Conservation (phyloP, 1,140 invertebrate species). For the Hypsibius dujardini region DNA sequence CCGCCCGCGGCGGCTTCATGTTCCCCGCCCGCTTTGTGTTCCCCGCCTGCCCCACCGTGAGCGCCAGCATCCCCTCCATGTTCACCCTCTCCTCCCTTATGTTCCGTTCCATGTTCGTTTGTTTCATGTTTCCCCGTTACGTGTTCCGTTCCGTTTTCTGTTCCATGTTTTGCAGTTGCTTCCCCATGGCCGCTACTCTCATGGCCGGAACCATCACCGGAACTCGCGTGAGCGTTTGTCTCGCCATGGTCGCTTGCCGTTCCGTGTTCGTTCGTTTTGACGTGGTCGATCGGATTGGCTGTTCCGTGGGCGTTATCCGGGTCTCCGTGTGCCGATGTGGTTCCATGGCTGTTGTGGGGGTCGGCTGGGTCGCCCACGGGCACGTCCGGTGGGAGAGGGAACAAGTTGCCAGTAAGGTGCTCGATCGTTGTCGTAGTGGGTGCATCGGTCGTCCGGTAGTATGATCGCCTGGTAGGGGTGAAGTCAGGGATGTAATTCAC, state of each 20-base stretch:
- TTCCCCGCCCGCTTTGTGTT: background rate
- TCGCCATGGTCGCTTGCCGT: background rate
- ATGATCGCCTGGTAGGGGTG: no score
- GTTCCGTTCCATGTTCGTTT: background rate
- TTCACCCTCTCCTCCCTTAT: background rate
- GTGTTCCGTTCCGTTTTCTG: slow-evolving; percentile 2
- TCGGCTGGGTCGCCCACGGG: no score
- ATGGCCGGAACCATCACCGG: background rate
- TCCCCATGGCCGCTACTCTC: background rate
- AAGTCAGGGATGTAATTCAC: no score
- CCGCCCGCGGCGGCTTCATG: background rate
- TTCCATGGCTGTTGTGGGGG: no score
- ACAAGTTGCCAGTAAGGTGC: no score
- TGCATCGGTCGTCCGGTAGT: no score
- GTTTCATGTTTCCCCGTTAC: background rate
- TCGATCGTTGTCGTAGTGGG: no score
- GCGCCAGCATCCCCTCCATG: background rate
- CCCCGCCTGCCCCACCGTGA: background rate
- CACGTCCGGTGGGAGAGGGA: no score
- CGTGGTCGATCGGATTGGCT: no score
- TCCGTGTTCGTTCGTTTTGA: background rate
- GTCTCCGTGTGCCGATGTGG: no score
- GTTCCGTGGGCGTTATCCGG: no score
- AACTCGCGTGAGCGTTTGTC: background rate
- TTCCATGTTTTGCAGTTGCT: slow-evolving; percentile 3